These are phyloP conservation scores for Sinosuthora webbiana DNA, from an alignment of 2,113 vertebrate genomes.

Conservation along the genomic window DNA sequence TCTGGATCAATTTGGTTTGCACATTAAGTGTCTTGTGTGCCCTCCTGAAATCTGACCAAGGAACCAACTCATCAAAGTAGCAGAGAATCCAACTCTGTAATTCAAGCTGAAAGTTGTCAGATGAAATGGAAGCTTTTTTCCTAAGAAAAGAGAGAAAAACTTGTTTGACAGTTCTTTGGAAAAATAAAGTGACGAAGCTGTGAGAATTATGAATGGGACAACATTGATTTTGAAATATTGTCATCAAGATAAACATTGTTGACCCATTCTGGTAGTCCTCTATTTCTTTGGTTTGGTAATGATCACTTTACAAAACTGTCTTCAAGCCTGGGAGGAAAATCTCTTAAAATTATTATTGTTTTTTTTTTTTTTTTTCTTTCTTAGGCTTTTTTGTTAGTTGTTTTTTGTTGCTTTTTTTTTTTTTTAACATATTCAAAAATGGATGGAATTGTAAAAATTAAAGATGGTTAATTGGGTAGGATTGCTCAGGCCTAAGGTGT, in stretches of 20 bases:
- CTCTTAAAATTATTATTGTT: background rate
- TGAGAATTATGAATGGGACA: background rate
- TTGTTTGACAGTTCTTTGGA: background rate
- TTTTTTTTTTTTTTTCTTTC: background rate
- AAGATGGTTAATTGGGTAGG: background rate
- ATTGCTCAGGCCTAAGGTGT: background rate
- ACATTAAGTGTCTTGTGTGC: background rate
- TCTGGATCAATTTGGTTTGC: background rate
- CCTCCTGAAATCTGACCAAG: background rate
- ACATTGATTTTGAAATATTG: background rate
- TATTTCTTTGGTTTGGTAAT: background rate
- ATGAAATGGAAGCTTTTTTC: background rate
- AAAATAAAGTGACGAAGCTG: background rate
- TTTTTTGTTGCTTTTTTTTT: background rate
- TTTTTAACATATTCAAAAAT: background rate
- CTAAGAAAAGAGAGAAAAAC: background rate
- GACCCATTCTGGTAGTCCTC: background rate
- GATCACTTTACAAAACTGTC: background rate
- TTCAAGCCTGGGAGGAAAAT: background rate
- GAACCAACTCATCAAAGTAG: background rate
- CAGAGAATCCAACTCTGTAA: background rate
- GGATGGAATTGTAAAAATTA: background rate
- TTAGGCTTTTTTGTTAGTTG: background rate
- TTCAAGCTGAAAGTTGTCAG: background rate
- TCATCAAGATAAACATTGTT: background rate